Evolutionary conservation across 2,888 invertebrate genomes (phyloP), one percentile per base, ranked within the genome.

Genomic region (Chydorus sphaericus): DNA sequence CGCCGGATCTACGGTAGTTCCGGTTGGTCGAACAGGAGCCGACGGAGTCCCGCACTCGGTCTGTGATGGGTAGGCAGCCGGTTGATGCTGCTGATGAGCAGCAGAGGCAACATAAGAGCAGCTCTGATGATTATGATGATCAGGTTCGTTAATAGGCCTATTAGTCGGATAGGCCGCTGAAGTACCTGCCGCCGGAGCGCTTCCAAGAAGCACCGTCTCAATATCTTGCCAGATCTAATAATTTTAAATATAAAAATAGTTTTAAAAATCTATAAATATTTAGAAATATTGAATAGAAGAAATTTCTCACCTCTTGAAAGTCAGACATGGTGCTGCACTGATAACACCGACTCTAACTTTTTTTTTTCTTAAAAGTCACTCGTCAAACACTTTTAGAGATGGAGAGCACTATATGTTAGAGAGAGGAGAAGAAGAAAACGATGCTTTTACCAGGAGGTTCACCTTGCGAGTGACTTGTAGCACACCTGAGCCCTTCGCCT

Each of bases 211-310:
- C 50, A 67, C 67, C 44, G 65, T 67, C 61, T 68, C 68, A 49
- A 68, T 68, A 61, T 68, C 68, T 61, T 69, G 67, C 70, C 68
- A 68, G 64, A 69, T 65, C 66, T 66, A 64, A 1, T 11, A 50
- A 50, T 38, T 20, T 0, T 20, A 7, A 37, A 5, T 20, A 16
- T 14, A 49, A 49, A 49, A 28, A 49, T 16, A 26, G 6, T 10
- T 16, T 4, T 6, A 28, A 29, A n/a, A n/a, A 23, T 14, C 26
- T 3, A 44, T 39, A 26, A n/a, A 39, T 28, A 54, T n/a, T 14
- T 29, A 36, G 8, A 10, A 37, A 53, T 10, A 26, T 26, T 36
- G 4, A 52, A 37, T 11, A 18, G 18, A 52, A 11, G 16, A 14
- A 23, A 38, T 28, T 39, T 18, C 26, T 55, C 49, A 55, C 55